Percentiles rank a stretch among this genome's conserved stretches.
Evolutionary conservation across 2,797 vertebrate species (phyloP).

Genomic region (Nasua narica): DNA sequence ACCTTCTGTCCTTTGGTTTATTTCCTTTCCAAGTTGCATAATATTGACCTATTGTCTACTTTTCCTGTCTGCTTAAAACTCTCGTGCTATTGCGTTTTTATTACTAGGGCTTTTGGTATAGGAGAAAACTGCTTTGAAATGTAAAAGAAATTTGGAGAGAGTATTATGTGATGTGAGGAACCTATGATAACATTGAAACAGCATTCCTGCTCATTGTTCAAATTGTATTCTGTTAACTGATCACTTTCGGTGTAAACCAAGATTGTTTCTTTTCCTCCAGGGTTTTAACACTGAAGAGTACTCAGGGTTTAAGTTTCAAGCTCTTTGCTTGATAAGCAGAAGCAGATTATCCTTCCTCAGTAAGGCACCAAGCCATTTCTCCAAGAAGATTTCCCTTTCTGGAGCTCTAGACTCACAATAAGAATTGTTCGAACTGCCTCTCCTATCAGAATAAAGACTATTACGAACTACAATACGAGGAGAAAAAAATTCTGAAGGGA

Average conservation of each 20-base stretch:
- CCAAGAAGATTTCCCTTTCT: not conserved
- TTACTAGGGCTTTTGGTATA: not conserved
- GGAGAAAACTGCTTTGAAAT: constrained; percentile 34
- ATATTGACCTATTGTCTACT: constrained; percentile 27
- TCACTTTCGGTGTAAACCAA: constrained; percentile 4
- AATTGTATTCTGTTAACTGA: not conserved
- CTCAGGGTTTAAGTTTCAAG: constrained; percentile 36
- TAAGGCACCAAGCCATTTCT: not conserved
- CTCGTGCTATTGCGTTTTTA: not conserved
- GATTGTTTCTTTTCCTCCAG: constrained; percentile 6
- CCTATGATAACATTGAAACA: not conserved
- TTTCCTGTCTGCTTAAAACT: not conserved
- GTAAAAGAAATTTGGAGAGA: not conserved
- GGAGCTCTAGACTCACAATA: not conserved
- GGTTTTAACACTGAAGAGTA: not conserved
- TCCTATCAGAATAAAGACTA: not conserved
- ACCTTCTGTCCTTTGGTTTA: constrained; percentile 14
- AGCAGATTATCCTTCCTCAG: constrained; percentile 29
- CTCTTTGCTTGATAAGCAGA: not conserved
- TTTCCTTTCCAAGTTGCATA: not conserved
- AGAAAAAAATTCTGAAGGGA: not conserved
- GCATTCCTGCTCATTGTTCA: constrained; percentile 24
- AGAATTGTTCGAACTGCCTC: not conserved
- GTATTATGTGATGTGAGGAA: not conserved
- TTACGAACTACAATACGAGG: not conserved